Base-by-base conservation (phyloP, 2,888 invertebrate species). In the Melanostoma mellinum region DNA sequence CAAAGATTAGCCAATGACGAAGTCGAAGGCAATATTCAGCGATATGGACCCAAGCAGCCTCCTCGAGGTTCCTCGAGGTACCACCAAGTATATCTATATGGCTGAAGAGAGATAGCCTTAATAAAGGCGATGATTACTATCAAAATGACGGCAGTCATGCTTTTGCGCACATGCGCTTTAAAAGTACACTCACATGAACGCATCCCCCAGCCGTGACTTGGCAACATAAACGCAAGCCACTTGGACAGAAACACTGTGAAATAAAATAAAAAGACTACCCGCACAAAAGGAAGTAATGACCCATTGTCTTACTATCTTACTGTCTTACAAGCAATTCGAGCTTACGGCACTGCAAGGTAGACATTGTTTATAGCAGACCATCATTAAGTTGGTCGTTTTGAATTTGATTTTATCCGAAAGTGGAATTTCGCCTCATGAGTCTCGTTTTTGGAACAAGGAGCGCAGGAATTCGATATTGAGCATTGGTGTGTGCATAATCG, bases 351-450 rank as follows among this genome's bases (percentile, higher is more conserved):
- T 36, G 55, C 30, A 68, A 35, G 53, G 48, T 40, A 71, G 72
- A 55, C 36, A 44, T 48, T 56, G 36, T n/a, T 30, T 30, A 52
- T 46, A 42, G 48, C 33, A 3, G 9, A 40, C 52, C 67, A 52
- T 73, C 67, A 72, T 76, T 60, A n/a, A 33, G 48, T 36, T 60
- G 38, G 56, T 44, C 55, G 71, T 46, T 65, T 69, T 63, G 72
- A 60, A 68, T 76, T 68, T 82, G 81, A 77, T 82, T 76, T 82
- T 82, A 82, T 82, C 81, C 81, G 77, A 82, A 77, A 77, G 77
- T 82, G 81, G 81, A 81, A 82, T 82, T 82, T 73, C 44, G 72
- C 81, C 81, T 77, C 61, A 42, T 77, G 81, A 68, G 63, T 20
- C 20, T 20, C 20, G 20, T 20, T 20, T 0, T 20, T 20, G 20